Evolutionary conservation across 2,888 invertebrate species (phyloP).

Genomic region (Trypoxylon attenuatum): DNA sequence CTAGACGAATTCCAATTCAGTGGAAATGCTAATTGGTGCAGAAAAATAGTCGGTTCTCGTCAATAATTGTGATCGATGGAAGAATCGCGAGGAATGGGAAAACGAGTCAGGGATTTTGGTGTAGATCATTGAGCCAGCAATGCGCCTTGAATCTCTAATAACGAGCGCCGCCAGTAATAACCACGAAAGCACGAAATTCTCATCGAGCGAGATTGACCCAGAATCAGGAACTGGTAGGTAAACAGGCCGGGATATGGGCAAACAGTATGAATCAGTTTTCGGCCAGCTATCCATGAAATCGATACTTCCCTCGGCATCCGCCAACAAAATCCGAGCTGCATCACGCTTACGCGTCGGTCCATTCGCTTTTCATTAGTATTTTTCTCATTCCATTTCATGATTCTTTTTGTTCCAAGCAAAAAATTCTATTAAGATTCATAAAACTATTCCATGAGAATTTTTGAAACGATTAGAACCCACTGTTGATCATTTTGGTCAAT

Average conservation of each 20-base stretch:
- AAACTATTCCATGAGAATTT: no score
- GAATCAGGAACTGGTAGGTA: slow-evolving; percentile 41
- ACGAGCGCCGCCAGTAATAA: slow-evolving; percentile 34
- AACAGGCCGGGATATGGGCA: slow-evolving; percentile 39
- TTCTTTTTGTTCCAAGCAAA: no score
- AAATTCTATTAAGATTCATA: no score
- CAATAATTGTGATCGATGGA: no score
- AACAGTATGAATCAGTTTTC: slow-evolving; percentile 44
- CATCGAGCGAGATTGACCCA: slow-evolving; percentile 34
- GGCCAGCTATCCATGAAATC: slow-evolving; percentile 23
- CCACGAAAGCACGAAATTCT: slow-evolving; percentile 43
- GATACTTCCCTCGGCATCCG: slow-evolving; percentile 25
- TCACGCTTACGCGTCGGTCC: not conserved
- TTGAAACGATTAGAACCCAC: no score
- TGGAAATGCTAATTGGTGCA: no score
- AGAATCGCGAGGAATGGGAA: no score
- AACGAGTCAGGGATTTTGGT: no score
- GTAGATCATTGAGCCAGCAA: slow-evolving; percentile 8
- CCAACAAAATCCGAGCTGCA: not conserved
- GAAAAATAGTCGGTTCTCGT: no score
- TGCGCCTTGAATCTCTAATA: slow-evolving; percentile 36
- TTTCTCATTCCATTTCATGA: no score
- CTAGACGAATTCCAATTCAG: no score
- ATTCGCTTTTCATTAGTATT: not conserved
- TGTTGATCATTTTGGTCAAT: no score